phyloP scores from a whole-genome alignment of 2,888 invertebrate species.

The Meandrusa payeni region DNA sequence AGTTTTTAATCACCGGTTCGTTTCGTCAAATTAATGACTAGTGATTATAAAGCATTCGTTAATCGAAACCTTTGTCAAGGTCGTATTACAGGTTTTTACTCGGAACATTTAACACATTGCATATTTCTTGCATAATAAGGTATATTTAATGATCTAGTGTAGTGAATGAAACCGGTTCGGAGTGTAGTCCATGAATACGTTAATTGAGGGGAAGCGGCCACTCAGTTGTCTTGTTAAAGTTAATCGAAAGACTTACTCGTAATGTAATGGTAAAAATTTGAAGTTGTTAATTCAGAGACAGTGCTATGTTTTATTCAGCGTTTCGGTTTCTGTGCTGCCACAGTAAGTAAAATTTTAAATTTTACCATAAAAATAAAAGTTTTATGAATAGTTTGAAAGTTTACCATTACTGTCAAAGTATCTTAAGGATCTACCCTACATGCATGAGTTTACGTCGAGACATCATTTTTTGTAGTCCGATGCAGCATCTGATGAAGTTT shows the following conservation, averaged over 20 bases:
- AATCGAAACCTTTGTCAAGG: slow-evolving; percentile 35
- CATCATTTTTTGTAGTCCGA: too few species aligned
- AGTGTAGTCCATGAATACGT: slow-evolving; percentile 36
- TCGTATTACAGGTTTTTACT: slow-evolving; percentile 37
- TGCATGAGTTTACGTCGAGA: too few species aligned
- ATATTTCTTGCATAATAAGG: slow-evolving; percentile 32
- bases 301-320: slow-evolving; percentile 2
- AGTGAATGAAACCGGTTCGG: slow-evolving; percentile 37
- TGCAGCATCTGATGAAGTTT: background rate
- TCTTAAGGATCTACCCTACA: too few species aligned
- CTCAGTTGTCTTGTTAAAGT: slow-evolving; percentile 37
- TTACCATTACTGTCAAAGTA: too few species aligned
- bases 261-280: slow-evolving; percentile 13
- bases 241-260: slow-evolving; percentile 28
- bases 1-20: slow-evolving; percentile 13
- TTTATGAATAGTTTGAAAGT: too few species aligned
- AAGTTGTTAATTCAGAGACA: background rate
- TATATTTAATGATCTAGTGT: slow-evolving; percentile 30
- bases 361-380: background rate
- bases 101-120: slow-evolving; percentile 31
- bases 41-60: slow-evolving; percentile 8
- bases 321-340: slow-evolving; percentile 20
- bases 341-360: slow-evolving; percentile 14
- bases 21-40: slow-evolving; percentile 12
- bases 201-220: slow-evolving; percentile 43